Base-by-base conservation (phyloP, 2,797 vertebrate species). In the Anguilla megastoma region DNA sequence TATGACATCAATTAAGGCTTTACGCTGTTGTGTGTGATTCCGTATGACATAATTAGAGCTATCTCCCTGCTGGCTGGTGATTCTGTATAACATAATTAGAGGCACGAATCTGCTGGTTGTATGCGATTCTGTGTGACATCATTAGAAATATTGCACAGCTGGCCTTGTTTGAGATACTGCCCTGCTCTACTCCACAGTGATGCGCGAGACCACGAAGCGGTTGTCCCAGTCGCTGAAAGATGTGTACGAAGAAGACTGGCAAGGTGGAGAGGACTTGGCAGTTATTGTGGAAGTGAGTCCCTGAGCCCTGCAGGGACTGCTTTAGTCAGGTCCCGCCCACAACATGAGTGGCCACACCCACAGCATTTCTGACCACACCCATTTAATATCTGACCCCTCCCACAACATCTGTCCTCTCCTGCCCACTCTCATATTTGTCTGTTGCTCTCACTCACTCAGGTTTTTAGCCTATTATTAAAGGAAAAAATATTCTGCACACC, bases 201-300 rank as follows among this genome's bases (percentile, higher is more conserved):
- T 99, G 98, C 97, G 97, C 50, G 97, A 98, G 89, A 97, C 97
- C 84, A 99, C 98, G 0, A 96, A 96, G 90, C 97, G 94, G 80
- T 95, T 99, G n/a, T 96, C 97, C 0, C 97, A 98, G 91, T 98
- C 98, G 0, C 93, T 99, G 90, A 97, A 96, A 90, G 98, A 98
- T 60, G 95, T 96, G 54, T 99, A 99, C 92, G 97, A 96, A 88
- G 48, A 86, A 0, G 96, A 96, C 1, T 99, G 98, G 98, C 96
- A 94, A 0, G 98, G 97, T 18, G 96, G 96, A 41, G 96, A 96
- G 58, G 97, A 98, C 58, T 92, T 99, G 33, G 96, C 95, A 87
- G 93, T 93, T 91, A 97, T 98, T 30, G 95, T 97, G 2, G 96
- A 96, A 90, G 98, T 99, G 91, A 96, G 94, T 63, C 45, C 10